Conservation (phyloP, 2,113 vertebrate species). For the Sylvia atricapilla region DNA sequence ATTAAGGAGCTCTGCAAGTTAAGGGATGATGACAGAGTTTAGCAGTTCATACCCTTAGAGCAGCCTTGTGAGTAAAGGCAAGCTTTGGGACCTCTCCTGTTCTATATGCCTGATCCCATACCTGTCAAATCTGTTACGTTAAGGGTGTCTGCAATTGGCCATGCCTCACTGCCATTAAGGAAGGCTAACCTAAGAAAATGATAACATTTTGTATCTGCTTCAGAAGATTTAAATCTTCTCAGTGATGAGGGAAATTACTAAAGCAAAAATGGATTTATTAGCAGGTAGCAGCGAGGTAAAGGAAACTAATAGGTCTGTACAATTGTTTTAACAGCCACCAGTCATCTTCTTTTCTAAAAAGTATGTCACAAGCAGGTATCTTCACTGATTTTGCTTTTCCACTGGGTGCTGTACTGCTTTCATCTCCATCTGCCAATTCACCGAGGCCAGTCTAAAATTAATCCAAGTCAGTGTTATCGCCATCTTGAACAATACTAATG, state of each 20-base stretch:
- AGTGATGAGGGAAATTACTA: background rate
- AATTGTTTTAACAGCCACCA: background rate
- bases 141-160: background rate
- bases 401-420: background rate
- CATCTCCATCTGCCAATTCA: background rate
- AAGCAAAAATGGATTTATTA: background rate
- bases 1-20: slow-evolving; percentile 31
- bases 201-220: background rate
- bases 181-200: background rate
- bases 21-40: slow-evolving; percentile 56
- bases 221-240: background rate
- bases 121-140: slow-evolving; percentile 19
- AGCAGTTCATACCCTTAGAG: slow-evolving; percentile 33
- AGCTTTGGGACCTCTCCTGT: slow-evolving; percentile 11
- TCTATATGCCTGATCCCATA: background rate
- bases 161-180: background rate
- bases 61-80: slow-evolving; percentile 14
- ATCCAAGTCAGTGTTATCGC: background rate
- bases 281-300: background rate
- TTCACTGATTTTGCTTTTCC: background rate
- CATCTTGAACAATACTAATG: background rate
- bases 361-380: background rate
- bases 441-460: background rate
- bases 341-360: background rate
- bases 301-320: background rate